Conservation (phyloP, 1,140 invertebrate genomes). For the Drosophila arawakana region DNA sequence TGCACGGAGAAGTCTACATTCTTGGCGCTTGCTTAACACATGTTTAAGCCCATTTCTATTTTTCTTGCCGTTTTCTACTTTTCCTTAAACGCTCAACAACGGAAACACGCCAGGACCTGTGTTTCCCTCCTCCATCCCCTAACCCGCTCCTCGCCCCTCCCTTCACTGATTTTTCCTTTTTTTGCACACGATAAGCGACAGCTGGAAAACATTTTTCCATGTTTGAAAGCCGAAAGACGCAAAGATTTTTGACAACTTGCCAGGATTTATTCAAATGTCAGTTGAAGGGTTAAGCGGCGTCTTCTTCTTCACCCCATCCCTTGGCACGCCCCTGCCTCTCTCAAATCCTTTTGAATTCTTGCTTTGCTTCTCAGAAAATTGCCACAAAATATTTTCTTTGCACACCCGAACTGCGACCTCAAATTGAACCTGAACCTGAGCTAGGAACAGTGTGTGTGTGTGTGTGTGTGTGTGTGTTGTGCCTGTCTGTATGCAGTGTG, state of each 20-base stretch:
- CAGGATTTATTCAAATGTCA: constrained; percentile 78
- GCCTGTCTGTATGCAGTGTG: constrained; percentile 22
- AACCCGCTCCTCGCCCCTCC: background rate
- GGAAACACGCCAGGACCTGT: constrained; percentile 38
- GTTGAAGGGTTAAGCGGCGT: constrained; percentile 66
- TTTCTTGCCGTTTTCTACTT: constrained; percentile 58
- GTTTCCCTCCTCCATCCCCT: background rate
- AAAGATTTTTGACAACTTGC: constrained; percentile 74
- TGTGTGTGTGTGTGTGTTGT: constrained; percentile 8
- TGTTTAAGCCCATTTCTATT: constrained; percentile 50
- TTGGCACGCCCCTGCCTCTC: background rate
- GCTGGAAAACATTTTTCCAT: constrained; percentile 74
- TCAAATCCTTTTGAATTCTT: background rate
- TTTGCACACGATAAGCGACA: constrained; percentile 75
- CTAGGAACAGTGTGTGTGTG: background rate
- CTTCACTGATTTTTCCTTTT: constrained; percentile 69
- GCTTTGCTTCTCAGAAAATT: constrained; percentile 39
- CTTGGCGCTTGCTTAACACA: constrained; percentile 67
- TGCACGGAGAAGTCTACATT: constrained; percentile 18
- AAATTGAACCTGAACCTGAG: constrained; percentile 14
- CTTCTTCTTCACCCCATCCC: constrained; percentile 1
- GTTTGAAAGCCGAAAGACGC: constrained; percentile 45
- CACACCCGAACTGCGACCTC: background rate
- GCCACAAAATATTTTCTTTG: constrained; percentile 55
- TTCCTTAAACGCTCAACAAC: constrained; percentile 68